Conservation (phyloP, 2,797 vertebrate species). For the Potorous gilbertii region DNA sequence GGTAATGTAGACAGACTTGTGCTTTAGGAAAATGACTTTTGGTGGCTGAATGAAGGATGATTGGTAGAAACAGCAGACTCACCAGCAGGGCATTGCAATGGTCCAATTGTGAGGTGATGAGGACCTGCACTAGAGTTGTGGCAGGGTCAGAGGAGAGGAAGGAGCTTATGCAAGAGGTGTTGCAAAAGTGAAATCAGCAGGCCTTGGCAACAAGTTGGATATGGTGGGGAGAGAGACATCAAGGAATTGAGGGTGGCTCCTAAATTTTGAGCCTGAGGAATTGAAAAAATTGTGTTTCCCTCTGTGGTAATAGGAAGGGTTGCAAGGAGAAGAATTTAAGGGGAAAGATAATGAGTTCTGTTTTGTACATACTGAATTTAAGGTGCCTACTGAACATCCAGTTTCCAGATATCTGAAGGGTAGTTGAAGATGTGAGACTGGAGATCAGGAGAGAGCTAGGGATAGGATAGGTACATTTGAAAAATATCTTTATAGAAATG, state of each 20-base stretch:
- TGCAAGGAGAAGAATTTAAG: neutral
- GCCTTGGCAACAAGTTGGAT: neutral
- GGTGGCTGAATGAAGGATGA: neutral
- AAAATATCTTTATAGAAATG: neutral
- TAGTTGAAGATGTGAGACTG: neutral
- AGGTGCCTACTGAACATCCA: neutral
- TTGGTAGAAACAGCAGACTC: neutral
- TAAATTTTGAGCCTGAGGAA: neutral
- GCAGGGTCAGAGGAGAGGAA: neutral
- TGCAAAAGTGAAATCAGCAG: neutral
- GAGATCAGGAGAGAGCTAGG: neutral
- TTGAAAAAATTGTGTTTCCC: neutral
- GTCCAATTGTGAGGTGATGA: neutral
- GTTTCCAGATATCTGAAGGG: neutral
- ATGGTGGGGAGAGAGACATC: neutral
- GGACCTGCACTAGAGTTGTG: neutral
- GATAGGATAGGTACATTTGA: neutral
- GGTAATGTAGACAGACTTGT: neutral
- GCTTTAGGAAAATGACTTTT: neutral
- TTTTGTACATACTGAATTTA: neutral
- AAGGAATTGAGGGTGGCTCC: neutral
- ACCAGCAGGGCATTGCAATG: neutral
- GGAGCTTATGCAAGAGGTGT: neutral
- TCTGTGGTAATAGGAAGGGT: neutral
- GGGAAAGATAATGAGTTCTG: neutral